These are phyloP conservation scores for Thaumetopoea pityocampa DNA, from an alignment of 1,140 invertebrate species.

Conservation along the genomic window DNA sequence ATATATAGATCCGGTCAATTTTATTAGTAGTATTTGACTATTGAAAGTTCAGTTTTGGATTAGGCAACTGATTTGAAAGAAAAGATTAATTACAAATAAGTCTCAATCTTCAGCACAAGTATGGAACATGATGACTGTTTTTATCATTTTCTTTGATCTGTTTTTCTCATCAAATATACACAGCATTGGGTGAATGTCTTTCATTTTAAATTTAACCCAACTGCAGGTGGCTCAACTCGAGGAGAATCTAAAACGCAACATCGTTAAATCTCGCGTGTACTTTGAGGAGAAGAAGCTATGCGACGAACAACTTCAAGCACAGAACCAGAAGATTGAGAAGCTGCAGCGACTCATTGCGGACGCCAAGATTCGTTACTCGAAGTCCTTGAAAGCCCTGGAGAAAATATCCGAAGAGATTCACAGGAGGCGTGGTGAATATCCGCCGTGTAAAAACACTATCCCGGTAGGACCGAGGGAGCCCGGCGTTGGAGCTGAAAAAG, in stretches of 20 bases:
- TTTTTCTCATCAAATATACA: no score
- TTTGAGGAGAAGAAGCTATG: constrained; percentile 95
- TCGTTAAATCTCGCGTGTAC: constrained; percentile 91
- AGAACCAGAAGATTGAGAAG: constrained; percentile 89
- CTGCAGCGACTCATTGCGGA: constrained; percentile 87
- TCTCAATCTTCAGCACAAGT: no score
- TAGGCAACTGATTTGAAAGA: no score
- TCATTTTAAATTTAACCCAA: no score
- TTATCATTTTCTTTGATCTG: no score
- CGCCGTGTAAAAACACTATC: constrained; percentile 60
- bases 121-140: no score
- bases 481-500: constrained; percentile 91
- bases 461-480: constrained; percentile 86
- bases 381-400: constrained; percentile 90
- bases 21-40: no score
- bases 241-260: constrained; percentile 85
- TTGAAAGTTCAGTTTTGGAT: no score
- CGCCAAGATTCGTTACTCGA: constrained; percentile 90
- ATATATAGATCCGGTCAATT: no score
- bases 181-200: no score
- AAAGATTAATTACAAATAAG: no score
- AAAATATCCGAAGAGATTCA: constrained; percentile 97
- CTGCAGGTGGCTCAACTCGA: constrained; percentile 82
- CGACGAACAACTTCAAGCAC: constrained; percentile 92
- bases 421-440: constrained; percentile 72